Base-by-base conservation (phyloP, 2,888 invertebrate species). In the Rutpela maculata region DNA sequence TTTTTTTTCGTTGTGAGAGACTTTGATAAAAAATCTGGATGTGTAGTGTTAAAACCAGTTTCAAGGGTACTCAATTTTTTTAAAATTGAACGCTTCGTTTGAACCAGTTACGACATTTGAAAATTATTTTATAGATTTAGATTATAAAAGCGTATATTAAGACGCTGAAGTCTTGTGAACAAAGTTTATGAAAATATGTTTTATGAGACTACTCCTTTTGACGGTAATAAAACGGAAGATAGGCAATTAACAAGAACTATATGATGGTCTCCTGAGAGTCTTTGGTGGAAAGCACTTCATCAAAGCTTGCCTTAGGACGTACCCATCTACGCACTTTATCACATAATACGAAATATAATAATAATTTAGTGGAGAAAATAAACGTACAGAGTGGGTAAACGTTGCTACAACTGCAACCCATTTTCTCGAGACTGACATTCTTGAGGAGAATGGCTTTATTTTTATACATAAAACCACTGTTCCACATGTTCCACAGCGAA, bases 201-300 rank as follows among this genome's bases (percentile, higher is more conserved):
- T n/a, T 50, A 50, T n/a, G n/a, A 50, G 50, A n/a, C 50, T 12
- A 50, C 50, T 50, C 3, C n/a, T 43, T 50, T n/a, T 50, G 50
- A 50, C 12, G 50, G 50, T n/a, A 50, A 50, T 50, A 50, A 50
- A 50, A 50, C 15, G 50, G 50, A 50, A 50, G 50, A 50, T 50
- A 50, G 50, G 50, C 50, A 50, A 50, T 50, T 50, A 50, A 50
- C 50, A 17, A 50, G 50, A 50, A 50, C 50, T 50, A 50, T 50
- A 50, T n/a, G n/a, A 50, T n/a, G n/a, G 50, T 50, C 50, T n/a
- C 50, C n/a, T n/a, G 50, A 7, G 50, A 50, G 50, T n/a, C 3
- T 50, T 50, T 50, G 50, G 50, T 3, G 50, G 50, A 50, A 50
- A 50, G 50, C 50, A 17, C 50, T 50, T 50, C 50, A 50, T 50